phyloP scores from a whole-genome alignment of 2,797 vertebrate species.

The Selene dorsalis region DNA sequence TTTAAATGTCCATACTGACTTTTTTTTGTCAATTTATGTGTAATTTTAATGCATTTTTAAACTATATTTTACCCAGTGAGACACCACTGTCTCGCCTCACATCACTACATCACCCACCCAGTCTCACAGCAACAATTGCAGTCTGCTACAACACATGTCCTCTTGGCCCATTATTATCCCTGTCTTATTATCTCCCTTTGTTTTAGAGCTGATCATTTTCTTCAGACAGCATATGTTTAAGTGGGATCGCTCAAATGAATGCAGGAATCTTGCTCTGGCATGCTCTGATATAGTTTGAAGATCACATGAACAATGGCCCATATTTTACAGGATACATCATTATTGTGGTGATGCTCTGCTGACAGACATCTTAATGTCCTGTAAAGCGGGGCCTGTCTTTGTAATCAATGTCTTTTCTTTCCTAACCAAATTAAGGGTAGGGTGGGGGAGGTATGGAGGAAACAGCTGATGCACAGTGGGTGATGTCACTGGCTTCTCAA shows the following conservation, averaged over 20 bases:
- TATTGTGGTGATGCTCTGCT: constrained; percentile 34
- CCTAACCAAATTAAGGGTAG: constrained; percentile 75
- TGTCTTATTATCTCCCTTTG: constrained; percentile 40
- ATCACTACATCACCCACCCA: constrained; percentile 34
- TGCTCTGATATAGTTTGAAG: constrained; percentile 27
- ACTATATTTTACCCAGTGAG: constrained; percentile 2
- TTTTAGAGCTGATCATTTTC: constrained; percentile 54
- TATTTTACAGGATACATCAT: constrained; percentile 42
- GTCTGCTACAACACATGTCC: constrained; percentile 27
- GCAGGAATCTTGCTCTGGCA: constrained; percentile 5
- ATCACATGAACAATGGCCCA: constrained; percentile 26
- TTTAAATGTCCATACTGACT: neutral
- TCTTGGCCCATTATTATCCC: constrained; percentile 36
- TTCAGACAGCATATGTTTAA: constrained; percentile 49
- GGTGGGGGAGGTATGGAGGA: constrained; percentile 77
- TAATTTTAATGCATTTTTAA: constrained; percentile 7
- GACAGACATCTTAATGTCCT: constrained; percentile 56
- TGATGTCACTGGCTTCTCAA: constrained; percentile 66
- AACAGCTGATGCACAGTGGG: constrained; percentile 81
- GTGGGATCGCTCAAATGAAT: constrained; percentile 18
- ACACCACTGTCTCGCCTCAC: constrained; percentile 21
- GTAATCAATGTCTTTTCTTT: constrained; percentile 70
- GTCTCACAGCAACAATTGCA: constrained; percentile 40
- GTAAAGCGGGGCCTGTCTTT: constrained; percentile 58
- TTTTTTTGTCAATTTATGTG: neutral